Base-by-base conservation (phyloP, 1,140 invertebrate species). In the Zaprionus vittiger region DNA sequence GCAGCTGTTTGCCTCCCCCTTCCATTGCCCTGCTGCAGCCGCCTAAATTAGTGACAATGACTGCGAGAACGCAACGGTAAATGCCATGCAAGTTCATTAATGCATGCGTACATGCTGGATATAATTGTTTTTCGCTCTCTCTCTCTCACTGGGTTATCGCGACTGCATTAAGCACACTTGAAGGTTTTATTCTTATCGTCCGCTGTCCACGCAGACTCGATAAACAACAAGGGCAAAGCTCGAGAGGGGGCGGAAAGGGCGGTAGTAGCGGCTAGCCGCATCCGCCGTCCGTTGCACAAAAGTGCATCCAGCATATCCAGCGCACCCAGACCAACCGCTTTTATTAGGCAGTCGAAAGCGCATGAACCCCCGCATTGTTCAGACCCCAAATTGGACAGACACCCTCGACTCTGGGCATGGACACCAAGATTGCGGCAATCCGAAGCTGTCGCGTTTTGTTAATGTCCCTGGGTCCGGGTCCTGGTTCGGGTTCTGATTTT, bases 111-210 rank as follows among this genome's bases (percentile, higher is more conserved):
- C 54, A 28, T 28, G 38, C 38, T 34, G 55, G 17, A 59, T 28
- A 56, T 56, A 56, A 56, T 56, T 28, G 26, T 56, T 26, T 28
- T 24, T 56, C 31, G 17, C 28, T 59, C 11, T 7, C n/a, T 22
- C 20, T 20, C 31, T 20, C 11, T 5, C 28, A 1, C n/a, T 59
- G 7, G n/a, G 41, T 47, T 47, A 47, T 47, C 41, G 41, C 41
- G 41, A 17, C 41, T 56, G 54, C 47, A 52, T 56, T 49, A 63
- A 73, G 73, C 54, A 52, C 62, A 73, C 61, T 82, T 83, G 56
- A 77, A 82, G 81, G 81, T 69, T 83, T 83, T 56, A 73, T 83
- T 83, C 81, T 83, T 83, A 83, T 83, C 81, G 80, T 31, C 28
- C 61, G 67, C n/a, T 83, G 76, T 80, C 80, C 77, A 83, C 68